A percentile compares a stretch with the other conserved stretches of the same genome.
Evolutionary conservation across 2,888 invertebrate genomes (phyloP).

Genomic region (Bhutanitis thaidina): DNA sequence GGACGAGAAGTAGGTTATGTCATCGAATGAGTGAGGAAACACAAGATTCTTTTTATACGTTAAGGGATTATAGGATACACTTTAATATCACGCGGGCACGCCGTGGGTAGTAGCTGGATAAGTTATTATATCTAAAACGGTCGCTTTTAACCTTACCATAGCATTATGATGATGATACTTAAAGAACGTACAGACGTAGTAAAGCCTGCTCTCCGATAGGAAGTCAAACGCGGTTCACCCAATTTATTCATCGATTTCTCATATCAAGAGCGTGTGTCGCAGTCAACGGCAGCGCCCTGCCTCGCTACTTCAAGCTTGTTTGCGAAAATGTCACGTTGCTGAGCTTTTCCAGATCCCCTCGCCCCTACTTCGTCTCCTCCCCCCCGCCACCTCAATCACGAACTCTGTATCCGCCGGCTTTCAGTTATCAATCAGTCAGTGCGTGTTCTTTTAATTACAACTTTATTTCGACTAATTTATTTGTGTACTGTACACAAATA

Average conservation of each 20-base stretch:
- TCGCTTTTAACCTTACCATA: too few relatives aligned
- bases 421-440: conserved; percentile 9
- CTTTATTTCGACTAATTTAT: not conserved
- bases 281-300: conserved; percentile 46
- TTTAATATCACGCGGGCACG: too few relatives aligned
- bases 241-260: conserved; percentile 58
- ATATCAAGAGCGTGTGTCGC: conserved; percentile 42
- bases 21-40: too few relatives aligned
- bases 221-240: conserved; percentile 33
- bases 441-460: conserved; percentile 3
- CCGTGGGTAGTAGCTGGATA: too few relatives aligned
- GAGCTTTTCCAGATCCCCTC: conserved; percentile 34
- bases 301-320: conserved; percentile 51
- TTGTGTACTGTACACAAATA: too few relatives aligned
- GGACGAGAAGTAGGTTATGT: too few relatives aligned
- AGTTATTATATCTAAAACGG: too few relatives aligned
- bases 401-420: conserved; percentile 32
- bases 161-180: too few relatives aligned
- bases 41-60: too few relatives aligned
- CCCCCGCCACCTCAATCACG: conserved; percentile 22
- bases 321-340: conserved; percentile 68
- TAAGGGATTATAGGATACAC: too few relatives aligned
- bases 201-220: conserved; percentile 12
- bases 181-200: too few relatives aligned
- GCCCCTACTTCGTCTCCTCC: conserved; percentile 26